Base-by-base conservation (phyloP, 2,113 vertebrate species). In the Phalacrocorax brasilianus region DNA sequence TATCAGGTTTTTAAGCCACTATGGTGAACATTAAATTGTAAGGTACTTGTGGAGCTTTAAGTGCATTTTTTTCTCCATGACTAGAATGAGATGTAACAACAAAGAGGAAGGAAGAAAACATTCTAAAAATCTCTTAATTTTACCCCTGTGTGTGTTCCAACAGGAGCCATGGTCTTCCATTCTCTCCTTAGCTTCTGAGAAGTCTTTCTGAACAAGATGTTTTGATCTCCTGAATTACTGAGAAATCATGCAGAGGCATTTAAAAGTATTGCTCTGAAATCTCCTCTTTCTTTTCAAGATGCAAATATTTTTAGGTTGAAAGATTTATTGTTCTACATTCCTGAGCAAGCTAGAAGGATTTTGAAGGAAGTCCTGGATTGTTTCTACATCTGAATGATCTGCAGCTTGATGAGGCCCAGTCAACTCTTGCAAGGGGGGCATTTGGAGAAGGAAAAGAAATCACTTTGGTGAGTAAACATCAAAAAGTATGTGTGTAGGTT, bases 11-110 rank as follows among this genome's bases (percentile, higher is more conserved):
- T 95, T 91, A 82, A 89, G 66, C 17, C 61, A 73, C 42, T 84
- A 70, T 42, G 49, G 35, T 75, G 66, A 77, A 84, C 47, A 32
- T 96, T 91, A 93, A 93, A 95, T 85, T 97, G 95, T 93, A 92
- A 97, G 81, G 70, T 89, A 88, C 44, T 74, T 84, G 49, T 93
- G 88, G 79, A 97, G 94, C 2, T 95, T 94, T 94, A 93, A 97
- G 73, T 27, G 14, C 33, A 65, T 92, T 94, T 92, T 88, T 84
- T 91, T 55, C 45, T 71, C 72, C 78, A 19, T 88, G 68, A 92
- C 47, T 53, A n/a, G 26, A 42, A 10, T 91, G 44, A 95, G 62
- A 88, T 83, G 61, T 40, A 93, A 62, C 21, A 90, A 93, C 15
- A 58, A 79, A 75, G 13, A 89, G 21, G 22, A 92, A 89, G 17